A percentile compares a stretch with the other conserved stretches of the same genome.
Conservation (phyloP, 2,113 vertebrate species). For the Mobula hypostoma region DNA sequence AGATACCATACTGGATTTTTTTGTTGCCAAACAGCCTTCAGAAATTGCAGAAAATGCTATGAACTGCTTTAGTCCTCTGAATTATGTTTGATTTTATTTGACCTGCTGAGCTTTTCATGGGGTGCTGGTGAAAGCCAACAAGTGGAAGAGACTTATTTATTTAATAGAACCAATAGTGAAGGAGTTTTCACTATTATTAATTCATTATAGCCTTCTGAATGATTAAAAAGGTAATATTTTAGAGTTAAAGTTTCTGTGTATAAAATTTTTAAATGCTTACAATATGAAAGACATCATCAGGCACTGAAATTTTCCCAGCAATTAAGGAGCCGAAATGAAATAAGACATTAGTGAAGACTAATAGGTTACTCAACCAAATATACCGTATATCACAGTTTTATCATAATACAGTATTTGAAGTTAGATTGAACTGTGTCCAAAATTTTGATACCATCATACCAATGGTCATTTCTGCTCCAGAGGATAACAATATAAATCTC, state of each 20-base stretch:
- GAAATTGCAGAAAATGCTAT: background rate
- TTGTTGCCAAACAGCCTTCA: background rate
- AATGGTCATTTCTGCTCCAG: background rate
- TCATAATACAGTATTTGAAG: background rate
- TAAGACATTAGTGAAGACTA: background rate
- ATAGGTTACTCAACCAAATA: background rate
- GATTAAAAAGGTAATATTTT: no score
- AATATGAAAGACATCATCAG: background rate
- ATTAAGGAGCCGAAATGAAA: background rate
- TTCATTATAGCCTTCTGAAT: no score
- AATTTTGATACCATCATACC: background rate
- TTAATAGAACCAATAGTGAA: no score
- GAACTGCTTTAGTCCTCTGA: background rate
- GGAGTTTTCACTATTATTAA: no score
- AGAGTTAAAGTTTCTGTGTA: background rate
- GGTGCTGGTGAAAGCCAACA: no score
- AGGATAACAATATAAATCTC: background rate
- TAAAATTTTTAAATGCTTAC: background rate
- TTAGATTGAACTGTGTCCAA: background rate
- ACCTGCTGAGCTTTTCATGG: no score
- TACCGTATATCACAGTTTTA: background rate
- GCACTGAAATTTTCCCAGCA: background rate
- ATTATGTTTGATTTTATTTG: background rate
- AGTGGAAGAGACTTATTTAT: no score
- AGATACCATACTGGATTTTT: background rate